Conservation (phyloP, 92 coral and sea anemone species). For the Pocillopora grandis region DNA sequence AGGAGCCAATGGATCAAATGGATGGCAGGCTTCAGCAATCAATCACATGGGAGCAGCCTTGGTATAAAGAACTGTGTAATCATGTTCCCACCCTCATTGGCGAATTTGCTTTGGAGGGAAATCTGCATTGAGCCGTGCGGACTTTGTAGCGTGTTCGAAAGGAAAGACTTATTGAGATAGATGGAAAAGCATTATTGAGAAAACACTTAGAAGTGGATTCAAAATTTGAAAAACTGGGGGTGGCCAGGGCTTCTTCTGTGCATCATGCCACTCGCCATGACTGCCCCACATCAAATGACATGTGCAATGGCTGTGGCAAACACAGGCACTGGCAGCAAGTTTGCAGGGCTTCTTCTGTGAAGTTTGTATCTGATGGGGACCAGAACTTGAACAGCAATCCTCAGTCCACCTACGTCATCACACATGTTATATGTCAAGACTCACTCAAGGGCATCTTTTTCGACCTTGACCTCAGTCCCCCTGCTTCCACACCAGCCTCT, state of each 20-base stretch:
- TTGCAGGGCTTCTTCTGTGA: neutral
- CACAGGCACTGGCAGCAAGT: neutral
- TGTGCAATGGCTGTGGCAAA: constrained; percentile 19
- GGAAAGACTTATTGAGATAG: no score
- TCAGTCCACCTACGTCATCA: neutral
- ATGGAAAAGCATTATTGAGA: no score
- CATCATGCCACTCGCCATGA: constrained; percentile 36
- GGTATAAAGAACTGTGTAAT: no score
- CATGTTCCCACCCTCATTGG: no score
- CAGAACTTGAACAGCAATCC: neutral
- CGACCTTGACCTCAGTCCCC: constrained; percentile 52
- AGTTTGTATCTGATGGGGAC: neutral
- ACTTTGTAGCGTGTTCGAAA: no score
- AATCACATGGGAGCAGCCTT: no score
- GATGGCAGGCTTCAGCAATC: no score
- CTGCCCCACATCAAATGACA: constrained; percentile 45
- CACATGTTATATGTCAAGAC: constrained; percentile 8
- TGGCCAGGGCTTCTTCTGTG: neutral
- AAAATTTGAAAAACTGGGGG: no score
- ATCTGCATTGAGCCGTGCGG: no score
- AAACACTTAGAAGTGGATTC: no score
- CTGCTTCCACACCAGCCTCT: constrained; percentile 14
- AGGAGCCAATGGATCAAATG: no score
- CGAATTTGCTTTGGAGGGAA: no score
- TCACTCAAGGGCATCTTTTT: constrained; percentile 62